Conservation (phyloP, 2,888 invertebrate genomes). For the Hylaea fasciaria region DNA sequence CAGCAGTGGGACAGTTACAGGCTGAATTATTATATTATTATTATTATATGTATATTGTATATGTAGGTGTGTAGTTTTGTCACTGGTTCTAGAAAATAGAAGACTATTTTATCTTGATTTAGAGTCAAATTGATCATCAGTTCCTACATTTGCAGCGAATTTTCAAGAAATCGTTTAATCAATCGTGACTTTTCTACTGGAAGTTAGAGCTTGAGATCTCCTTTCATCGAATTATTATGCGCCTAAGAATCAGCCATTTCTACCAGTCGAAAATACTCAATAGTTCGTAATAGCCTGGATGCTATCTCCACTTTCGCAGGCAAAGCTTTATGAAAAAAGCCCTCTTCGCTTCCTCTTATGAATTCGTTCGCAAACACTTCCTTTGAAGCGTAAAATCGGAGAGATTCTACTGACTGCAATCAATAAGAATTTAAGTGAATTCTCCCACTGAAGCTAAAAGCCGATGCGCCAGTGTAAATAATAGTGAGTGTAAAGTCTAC, state of each 20-base stretch:
- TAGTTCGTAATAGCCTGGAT: slow-evolving; percentile 17
- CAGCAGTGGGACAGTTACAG: too few relatives aligned
- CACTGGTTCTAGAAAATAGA: too few relatives aligned
- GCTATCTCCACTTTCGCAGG: slow-evolving; percentile 31
- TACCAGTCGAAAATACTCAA: slow-evolving; percentile 11
- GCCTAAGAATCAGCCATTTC: background rate
- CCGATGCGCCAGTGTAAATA: slow-evolving; percentile 10
- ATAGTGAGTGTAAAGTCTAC: background rate
- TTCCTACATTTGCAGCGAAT: too few relatives aligned
- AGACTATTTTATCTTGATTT: too few relatives aligned
- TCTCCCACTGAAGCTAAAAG: slow-evolving; percentile 1
- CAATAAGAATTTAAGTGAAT: slow-evolving; percentile 28
- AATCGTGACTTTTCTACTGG: too few relatives aligned
- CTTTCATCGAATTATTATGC: too few relatives aligned
- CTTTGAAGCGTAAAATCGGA: slow-evolving; percentile 23
- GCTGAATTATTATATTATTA: too few relatives aligned
- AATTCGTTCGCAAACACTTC: slow-evolving; percentile 31
- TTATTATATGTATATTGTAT: too few relatives aligned
- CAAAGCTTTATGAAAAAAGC: slow-evolving; percentile 20
- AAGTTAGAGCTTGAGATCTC: too few relatives aligned
- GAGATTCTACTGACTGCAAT: slow-evolving; percentile 23
- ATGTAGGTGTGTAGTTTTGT: too few relatives aligned
- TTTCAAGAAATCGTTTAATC: too few relatives aligned
- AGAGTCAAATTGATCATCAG: too few relatives aligned
- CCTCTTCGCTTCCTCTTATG: slow-evolving; percentile 27